phyloP scores from a whole-genome alignment of 1,140 invertebrate genomes.

The Episyrphus balteatus region DNA sequence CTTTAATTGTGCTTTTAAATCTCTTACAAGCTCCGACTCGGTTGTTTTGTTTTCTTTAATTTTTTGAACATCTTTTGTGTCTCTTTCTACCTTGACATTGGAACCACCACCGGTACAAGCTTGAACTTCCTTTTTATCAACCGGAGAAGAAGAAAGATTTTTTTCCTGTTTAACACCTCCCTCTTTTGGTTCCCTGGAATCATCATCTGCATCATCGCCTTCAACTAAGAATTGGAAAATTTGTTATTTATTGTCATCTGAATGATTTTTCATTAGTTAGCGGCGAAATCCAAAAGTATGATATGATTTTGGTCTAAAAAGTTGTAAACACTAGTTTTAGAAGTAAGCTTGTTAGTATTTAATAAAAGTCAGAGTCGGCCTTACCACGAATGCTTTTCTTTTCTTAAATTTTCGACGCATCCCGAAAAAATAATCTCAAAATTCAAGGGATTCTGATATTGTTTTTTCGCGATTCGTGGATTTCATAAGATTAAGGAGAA shows the following conservation, averaged over 20 bases:
- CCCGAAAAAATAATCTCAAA: too few relatives aligned
- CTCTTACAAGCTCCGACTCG: slow-evolving; percentile 60
- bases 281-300: too few relatives aligned
- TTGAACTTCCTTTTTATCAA: slow-evolving; percentile 33
- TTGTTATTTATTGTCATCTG: not conserved
- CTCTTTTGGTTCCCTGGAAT: slow-evolving; percentile 44
- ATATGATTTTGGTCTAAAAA: too few relatives aligned
- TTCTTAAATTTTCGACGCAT: too few relatives aligned
- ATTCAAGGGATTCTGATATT: too few relatives aligned
- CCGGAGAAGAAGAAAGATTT: slow-evolving; percentile 6
- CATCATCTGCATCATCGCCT: slow-evolving; percentile 23
- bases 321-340: too few relatives aligned
- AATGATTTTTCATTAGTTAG: not conserved
- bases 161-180: slow-evolving; percentile 44
- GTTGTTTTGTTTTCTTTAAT: slow-evolving; percentile 48
- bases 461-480: too few relatives aligned
- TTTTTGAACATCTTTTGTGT: slow-evolving; percentile 39
- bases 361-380: too few relatives aligned
- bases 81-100: slow-evolving; percentile 43
- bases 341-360: too few relatives aligned
- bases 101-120: not conserved
- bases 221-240: too few relatives aligned
- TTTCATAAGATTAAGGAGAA: too few relatives aligned
- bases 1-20: slow-evolving; percentile 86
- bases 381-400: too few relatives aligned